phyloP scores from a whole-genome alignment of 2,113 vertebrate species.

The Oryzias woworae region DNA sequence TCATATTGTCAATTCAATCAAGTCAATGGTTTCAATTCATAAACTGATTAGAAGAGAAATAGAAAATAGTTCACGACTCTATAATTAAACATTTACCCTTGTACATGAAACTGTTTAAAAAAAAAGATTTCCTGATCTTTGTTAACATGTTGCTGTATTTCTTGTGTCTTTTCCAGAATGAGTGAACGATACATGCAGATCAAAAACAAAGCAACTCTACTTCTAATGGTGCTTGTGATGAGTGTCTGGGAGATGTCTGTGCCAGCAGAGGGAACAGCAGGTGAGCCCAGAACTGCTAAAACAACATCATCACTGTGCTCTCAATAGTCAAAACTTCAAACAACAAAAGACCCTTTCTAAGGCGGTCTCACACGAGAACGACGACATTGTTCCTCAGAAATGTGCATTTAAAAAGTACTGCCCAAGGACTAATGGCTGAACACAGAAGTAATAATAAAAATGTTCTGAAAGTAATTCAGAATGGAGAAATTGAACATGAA shows the following conservation, averaged over 20 bases:
- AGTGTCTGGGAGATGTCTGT: conserved; percentile 86
- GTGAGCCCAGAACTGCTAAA: conserved; percentile 72
- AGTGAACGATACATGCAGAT: conserved; percentile 87
- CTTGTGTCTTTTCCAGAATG: conserved; percentile 81
- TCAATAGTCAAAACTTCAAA: too few relatives aligned
- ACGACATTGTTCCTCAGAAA: neutral
- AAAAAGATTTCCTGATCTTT: neutral
- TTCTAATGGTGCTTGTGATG: conserved; percentile 90
- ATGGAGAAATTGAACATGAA: too few relatives aligned
- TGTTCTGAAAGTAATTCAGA: too few relatives aligned
- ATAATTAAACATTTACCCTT: neutral
- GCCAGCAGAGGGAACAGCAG: conserved; percentile 85
- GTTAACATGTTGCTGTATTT: neutral
- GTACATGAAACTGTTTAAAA: too few relatives aligned
- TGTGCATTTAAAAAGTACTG: neutral
- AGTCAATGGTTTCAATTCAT: too few relatives aligned
- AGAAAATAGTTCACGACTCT: too few relatives aligned
- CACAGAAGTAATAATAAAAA: too few relatives aligned
- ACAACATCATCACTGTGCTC: neutral
- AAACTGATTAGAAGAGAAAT: too few relatives aligned
- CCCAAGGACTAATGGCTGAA: too few relatives aligned
- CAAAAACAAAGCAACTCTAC: conserved; percentile 88
- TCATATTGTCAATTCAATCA: too few relatives aligned
- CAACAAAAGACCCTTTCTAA: neutral
- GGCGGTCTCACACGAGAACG: neutral